Evolutionary conservation across 1,140 invertebrate genomes (phyloP).

Genomic region (Diachasma alloeum): DNA sequence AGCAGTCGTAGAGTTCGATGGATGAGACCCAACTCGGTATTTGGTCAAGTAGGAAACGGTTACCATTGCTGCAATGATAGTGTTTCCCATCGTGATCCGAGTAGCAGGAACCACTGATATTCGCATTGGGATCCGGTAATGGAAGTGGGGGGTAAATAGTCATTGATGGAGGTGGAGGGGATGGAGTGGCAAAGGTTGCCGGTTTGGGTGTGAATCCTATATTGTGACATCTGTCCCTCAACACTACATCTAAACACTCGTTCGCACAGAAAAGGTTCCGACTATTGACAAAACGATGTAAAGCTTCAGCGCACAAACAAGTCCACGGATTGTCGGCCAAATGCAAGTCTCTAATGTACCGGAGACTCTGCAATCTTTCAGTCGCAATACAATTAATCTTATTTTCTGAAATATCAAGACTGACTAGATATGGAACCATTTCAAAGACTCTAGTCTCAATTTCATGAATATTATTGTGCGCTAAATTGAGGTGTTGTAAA

Average conservation of each 20-base stretch:
- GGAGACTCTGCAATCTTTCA: slow-evolving; percentile 37
- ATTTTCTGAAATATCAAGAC: slow-evolving; percentile 44
- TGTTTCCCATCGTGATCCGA: slow-evolving; percentile 3
- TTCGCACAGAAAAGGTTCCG: slow-evolving; percentile 38
- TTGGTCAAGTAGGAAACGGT: slow-evolving; percentile 33
- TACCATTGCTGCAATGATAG: slow-evolving; percentile 43
- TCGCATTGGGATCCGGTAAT: not conserved
- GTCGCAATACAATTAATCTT: slow-evolving; percentile 47
- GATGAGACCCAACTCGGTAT: slow-evolving; percentile 32
- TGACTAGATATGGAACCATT: slow-evolving; percentile 29
- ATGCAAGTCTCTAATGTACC: slow-evolving; percentile 29
- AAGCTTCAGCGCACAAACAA: slow-evolving; percentile 40
- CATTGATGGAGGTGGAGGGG: slow-evolving; percentile 1
- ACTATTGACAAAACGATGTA: slow-evolving; percentile 36
- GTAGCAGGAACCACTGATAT: slow-evolving; percentile 18
- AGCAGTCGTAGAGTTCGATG: slow-evolving; percentile 44
- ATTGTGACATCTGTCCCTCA: slow-evolving; percentile 34
- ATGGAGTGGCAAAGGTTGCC: not conserved
- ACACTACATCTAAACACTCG: slow-evolving; percentile 15
- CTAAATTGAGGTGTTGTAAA: slow-evolving; percentile 39
- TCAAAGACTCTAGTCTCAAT: slow-evolving; percentile 44
- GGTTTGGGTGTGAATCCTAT: not conserved
- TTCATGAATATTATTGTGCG: slow-evolving; percentile 41
- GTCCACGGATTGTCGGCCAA: slow-evolving; percentile 47
- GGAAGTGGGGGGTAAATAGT: slow-evolving; percentile 5